Base-by-base conservation (phyloP, 2,888 invertebrate species). In the Apotomis turbidana region DNA sequence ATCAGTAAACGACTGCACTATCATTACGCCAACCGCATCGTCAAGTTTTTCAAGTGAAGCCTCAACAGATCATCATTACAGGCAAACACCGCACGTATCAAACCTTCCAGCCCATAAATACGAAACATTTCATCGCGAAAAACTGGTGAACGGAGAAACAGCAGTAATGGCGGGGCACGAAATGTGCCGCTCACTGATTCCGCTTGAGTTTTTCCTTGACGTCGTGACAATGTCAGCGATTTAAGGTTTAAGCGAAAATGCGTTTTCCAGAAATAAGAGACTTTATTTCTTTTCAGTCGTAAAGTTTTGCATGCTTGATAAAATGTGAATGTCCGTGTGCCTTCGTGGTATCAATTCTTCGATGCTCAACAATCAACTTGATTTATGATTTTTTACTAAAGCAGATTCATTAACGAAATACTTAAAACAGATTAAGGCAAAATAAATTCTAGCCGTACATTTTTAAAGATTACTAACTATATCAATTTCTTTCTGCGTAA, bases 221-320 rank as follows among this genome's bases (percentile, higher is more conserved):
- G 52, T 52, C 41, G 41, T 6, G 61, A 13, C 71, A 51, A 6
- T 10, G 54, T 71, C 66, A 67, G 57, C 71, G 36, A 38, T 68
- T 68, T 51, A 46, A 71, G 71, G 62, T 71, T 71, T 68, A 71
- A 62, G 71, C 36, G 59, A 60, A 27, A 67, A 62, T n/a, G 71
- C 15, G 13, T 54, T 66, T 62, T 27, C 27, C 12, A 61, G 51
- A 36, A 71, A 68, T 61, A 71, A 51, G 55, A 49, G 67, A 36
- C 38, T 49, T 49, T 9, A 49, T 49, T 71, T 66, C 5, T 52
- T 60, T 71, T 51, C 61, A 5, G 27, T 66, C 46, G 38, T 41
- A 10, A 52, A n/a, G 27, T 10, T 41, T 15, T 52, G n/a, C 52
- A 38, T 41, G 57, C 15, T 38, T 54, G 6, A 6, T 41, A 41